Percentiles rank a stretch among this genome's conserved stretches.
These are phyloP conservation scores for Drosophila colorata DNA, from an alignment of 2,888 invertebrate species.

Conservation along the genomic window DNA sequence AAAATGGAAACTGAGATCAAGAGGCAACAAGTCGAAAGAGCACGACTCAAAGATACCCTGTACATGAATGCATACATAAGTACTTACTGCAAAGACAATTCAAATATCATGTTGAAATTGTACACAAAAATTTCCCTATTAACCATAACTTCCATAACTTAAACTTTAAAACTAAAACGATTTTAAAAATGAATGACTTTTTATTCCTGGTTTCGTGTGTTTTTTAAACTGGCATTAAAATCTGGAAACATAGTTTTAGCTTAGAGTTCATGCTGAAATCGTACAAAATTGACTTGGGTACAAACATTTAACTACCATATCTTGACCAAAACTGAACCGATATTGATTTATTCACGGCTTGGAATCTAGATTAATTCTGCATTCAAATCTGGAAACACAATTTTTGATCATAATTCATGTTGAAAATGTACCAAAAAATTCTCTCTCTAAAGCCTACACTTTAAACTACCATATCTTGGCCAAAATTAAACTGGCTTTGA, in stretches of 20 bases:
- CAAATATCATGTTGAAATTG: neutral
- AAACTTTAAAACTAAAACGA: neutral
- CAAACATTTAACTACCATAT: too few species aligned
- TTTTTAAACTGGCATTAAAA: neutral
- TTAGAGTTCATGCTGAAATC: too few species aligned
- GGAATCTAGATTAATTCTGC: too few species aligned
- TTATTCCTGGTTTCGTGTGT: neutral
- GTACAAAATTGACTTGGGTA: too few species aligned
- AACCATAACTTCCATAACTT: neutral
- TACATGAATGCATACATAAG: neutral
- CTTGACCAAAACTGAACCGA: too few species aligned
- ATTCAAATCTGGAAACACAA: neutral
- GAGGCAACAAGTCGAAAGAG: neutral
- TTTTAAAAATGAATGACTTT: neutral
- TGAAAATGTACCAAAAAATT: too few species aligned
- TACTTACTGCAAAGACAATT: neutral
- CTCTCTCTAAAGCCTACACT: too few species aligned
- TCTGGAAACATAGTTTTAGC: too few species aligned
- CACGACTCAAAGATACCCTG: neutral
- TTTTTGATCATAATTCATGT: too few species aligned
- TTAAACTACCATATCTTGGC: too few species aligned
- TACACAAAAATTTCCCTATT: neutral
- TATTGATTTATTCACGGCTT: too few species aligned
- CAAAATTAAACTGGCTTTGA: too few species aligned
- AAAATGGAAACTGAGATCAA: constrained; percentile 30